phyloP scores from a whole-genome alignment of 2,113 vertebrate species.

The Marcusenius ussheri region DNA sequence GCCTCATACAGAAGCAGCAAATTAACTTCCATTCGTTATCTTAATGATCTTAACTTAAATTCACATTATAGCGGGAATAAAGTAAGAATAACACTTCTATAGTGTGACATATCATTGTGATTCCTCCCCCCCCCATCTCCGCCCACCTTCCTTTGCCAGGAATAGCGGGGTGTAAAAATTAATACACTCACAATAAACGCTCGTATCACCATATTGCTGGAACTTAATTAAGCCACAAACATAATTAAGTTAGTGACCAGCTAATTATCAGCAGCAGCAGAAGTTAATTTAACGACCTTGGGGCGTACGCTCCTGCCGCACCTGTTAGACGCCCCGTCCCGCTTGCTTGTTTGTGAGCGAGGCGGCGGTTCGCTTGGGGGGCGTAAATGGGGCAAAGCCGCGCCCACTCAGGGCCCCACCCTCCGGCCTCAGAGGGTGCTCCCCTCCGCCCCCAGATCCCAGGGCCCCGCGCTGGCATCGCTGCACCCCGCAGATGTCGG shows the following conservation, averaged over 20 bases:
- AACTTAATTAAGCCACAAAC: constrained; percentile 4
- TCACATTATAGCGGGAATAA: background rate
- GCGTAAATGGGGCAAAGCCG: background rate
- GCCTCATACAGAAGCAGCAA: background rate
- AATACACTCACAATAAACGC: background rate
- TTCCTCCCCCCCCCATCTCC: background rate
- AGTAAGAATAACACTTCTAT: background rate
- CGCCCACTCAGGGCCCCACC: background rate
- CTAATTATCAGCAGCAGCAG: background rate
- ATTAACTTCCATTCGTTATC: background rate
- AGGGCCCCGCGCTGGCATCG: constrained; percentile 24
- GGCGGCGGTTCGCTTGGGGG: background rate
- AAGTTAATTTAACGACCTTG: background rate
- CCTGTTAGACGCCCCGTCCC: background rate
- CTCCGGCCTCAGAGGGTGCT: background rate
- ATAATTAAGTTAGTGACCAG: constrained; percentile 1
- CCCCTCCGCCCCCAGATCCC: background rate
- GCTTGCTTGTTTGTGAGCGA: constrained; percentile 27
- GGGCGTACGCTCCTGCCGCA: background rate
- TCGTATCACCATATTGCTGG: background rate
- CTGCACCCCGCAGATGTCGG: constrained; percentile 46
- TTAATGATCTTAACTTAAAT: background rate
- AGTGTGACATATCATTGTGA: background rate
- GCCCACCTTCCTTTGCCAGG: background rate
- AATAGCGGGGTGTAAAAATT: background rate